Percentiles rank a stretch among this genome's conserved stretches.
Evolutionary conservation across 2,797 vertebrate genomes (phyloP).

Genomic region (Atherinosoma microstoma): DNA sequence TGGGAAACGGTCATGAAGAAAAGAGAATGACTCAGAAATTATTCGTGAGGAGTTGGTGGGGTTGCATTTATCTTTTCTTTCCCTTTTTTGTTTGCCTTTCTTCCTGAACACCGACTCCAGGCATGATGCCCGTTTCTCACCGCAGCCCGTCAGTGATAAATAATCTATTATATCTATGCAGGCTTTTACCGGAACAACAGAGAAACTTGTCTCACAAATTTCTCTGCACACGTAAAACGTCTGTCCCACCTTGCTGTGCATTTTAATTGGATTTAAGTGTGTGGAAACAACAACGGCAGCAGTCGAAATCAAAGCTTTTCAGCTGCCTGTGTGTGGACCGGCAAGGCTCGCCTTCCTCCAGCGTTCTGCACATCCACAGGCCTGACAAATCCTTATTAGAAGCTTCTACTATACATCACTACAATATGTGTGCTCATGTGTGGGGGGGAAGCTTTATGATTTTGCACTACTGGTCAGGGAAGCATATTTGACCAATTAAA

Average conservation of each 20-base stretch:
- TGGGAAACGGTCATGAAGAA: constrained; percentile 11
- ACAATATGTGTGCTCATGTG: constrained; percentile 15
- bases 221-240: constrained; percentile 16
- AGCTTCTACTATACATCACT: constrained; percentile 60
- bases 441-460: constrained; percentile 27
- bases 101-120: constrained; percentile 28
- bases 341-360: constrained; percentile 47
- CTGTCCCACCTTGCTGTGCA: constrained; percentile 25
- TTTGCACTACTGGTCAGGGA: constrained; percentile 64
- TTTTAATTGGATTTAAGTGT: constrained; percentile 69
- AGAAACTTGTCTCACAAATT: constrained; percentile 45
- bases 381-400: constrained; percentile 76
- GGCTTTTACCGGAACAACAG: constrained; percentile 41
- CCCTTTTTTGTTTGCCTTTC: constrained; percentile 14
- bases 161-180: constrained; percentile 56
- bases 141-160: constrained; percentile 39
- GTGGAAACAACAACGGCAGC: constrained; percentile 38
- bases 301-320: constrained; percentile 44
- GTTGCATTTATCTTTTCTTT: constrained; percentile 14
- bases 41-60: constrained; percentile 16
- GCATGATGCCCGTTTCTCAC: constrained; percentile 31
- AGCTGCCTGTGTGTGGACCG: constrained; percentile 44
- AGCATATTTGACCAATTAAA: constrained; percentile 83
- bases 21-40: constrained; percentile 20
- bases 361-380: constrained; percentile 54